Evolutionary conservation across 2,888 invertebrate genomes (phyloP).

Genomic region (Argyresthia albistria): DNA sequence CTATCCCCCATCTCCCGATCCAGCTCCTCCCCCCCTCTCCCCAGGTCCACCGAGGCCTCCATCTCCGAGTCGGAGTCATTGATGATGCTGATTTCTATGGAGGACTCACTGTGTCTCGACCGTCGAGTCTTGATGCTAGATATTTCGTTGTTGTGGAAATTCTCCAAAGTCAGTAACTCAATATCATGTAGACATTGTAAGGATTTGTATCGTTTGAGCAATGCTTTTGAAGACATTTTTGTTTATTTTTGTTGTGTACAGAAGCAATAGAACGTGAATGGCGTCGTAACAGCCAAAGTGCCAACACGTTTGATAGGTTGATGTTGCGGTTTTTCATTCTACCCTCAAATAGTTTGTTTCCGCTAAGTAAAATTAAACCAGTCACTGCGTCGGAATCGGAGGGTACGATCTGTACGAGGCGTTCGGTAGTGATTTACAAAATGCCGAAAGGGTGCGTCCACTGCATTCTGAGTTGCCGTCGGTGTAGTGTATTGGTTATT

Average conservation of each 20-base stretch:
- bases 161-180: not conserved
- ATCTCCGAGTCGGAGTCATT: not conserved
- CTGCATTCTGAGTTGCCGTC: too few relatives aligned
- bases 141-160: not conserved
- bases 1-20: constrained; percentile 18
- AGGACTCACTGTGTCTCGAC: not conserved
- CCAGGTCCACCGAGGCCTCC: constrained; percentile 4
- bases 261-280: too few relatives aligned
- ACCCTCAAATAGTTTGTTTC: not conserved
- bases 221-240: not conserved
- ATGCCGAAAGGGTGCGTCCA: too few relatives aligned
- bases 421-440: too few relatives aligned
- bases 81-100: constrained; percentile 2
- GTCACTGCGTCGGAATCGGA: too few relatives aligned
- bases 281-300: not conserved
- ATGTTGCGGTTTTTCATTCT: not conserved
- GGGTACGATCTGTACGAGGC: too few relatives aligned
- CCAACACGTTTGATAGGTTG: too few relatives aligned
- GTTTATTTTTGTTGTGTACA: not conserved
- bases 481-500: too few relatives aligned
- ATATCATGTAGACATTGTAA: not conserved
- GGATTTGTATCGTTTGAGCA: not conserved
- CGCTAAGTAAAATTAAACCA: too few relatives aligned
- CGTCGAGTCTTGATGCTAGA: not conserved
- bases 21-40: constrained; percentile 17